Evolutionary conservation across 2,888 invertebrate genomes (phyloP).

Genomic region (Pammene aurita): DNA sequence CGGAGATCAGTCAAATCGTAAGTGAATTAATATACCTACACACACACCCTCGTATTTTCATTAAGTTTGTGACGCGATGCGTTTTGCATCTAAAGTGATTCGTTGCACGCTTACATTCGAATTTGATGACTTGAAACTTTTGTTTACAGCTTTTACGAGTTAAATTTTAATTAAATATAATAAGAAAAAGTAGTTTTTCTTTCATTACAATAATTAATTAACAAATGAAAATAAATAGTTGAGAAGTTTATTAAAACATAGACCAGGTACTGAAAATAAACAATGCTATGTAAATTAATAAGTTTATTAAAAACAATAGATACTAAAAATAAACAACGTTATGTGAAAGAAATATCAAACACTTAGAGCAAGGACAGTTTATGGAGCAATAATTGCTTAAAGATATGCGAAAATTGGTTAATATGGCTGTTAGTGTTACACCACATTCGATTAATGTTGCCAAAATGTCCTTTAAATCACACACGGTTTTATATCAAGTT

Average conservation of each 20-base stretch:
- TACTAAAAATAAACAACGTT: too few species aligned
- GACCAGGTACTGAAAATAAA: too few species aligned
- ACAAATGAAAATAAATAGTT: too few species aligned
- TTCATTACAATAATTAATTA: not conserved
- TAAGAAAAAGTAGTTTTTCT: not conserved
- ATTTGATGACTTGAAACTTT: constrained; percentile 43
- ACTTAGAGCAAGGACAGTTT: not conserved
- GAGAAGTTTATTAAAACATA: too few species aligned
- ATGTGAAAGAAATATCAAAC: too few species aligned
- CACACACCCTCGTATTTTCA: constrained; percentile 40
- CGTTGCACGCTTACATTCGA: constrained; percentile 49
- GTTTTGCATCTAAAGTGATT: constrained; percentile 61
- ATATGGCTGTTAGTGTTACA: not conserved
- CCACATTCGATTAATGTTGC: constrained; percentile 5
- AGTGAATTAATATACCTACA: constrained; percentile 66
- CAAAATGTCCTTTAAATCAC: constrained; percentile 15
- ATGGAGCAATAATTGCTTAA: not conserved
- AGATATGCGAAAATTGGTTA: constrained; percentile 5
- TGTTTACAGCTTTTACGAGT: constrained; percentile 8
- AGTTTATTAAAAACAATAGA: too few species aligned
- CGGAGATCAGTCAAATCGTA: constrained; percentile 87
- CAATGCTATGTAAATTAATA: too few species aligned
- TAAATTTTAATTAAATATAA: not conserved
- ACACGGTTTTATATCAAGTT: not conserved
- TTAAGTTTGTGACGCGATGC: constrained; percentile 37